These are phyloP conservation scores for Archivesica marissinica DNA, from an alignment of 1,140 invertebrate genomes.

Conservation along the genomic window DNA sequence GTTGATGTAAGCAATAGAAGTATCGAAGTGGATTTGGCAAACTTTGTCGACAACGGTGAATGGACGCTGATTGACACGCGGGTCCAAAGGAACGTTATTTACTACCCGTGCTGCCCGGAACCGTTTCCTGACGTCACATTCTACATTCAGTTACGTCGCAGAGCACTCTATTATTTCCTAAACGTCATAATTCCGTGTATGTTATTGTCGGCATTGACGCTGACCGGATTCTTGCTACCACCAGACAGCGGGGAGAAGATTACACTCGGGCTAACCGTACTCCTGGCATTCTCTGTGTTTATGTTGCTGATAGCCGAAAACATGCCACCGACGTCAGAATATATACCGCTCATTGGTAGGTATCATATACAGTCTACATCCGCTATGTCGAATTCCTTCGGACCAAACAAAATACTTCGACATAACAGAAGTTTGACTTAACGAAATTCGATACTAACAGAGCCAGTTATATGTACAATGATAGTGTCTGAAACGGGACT, in stretches of 20 bases:
- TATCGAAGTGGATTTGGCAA: conserved; percentile 82
- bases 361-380: background rate
- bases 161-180: conserved; percentile 96
- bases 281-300: conserved; percentile 83
- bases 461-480: too few species aligned
- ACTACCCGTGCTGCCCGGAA: conserved; percentile 88
- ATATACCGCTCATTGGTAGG: conserved; percentile 81
- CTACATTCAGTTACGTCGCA: conserved; percentile 87
- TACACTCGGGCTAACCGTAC: conserved; percentile 82
- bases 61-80: conserved; percentile 84
- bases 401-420: too few species aligned
- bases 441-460: too few species aligned
- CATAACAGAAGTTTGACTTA: too few species aligned
- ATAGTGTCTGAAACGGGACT: too few species aligned
- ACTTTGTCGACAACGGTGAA: conserved; percentile 85
- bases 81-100: conserved; percentile 87
- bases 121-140: conserved; percentile 82
- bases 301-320: conserved; percentile 83
- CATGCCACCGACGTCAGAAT: conserved; percentile 82
- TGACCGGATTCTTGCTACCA: conserved; percentile 94
- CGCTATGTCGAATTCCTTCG: too few species aligned
- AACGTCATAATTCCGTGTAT: conserved; percentile 92
- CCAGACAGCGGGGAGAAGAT: conserved; percentile 89
- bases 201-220: conserved; percentile 92
- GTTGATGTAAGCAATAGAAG: conserved; percentile 80